These are phyloP conservation scores for Isichthys henryi DNA, from an alignment of 2,113 vertebrate genomes.

Conservation along the genomic window DNA sequence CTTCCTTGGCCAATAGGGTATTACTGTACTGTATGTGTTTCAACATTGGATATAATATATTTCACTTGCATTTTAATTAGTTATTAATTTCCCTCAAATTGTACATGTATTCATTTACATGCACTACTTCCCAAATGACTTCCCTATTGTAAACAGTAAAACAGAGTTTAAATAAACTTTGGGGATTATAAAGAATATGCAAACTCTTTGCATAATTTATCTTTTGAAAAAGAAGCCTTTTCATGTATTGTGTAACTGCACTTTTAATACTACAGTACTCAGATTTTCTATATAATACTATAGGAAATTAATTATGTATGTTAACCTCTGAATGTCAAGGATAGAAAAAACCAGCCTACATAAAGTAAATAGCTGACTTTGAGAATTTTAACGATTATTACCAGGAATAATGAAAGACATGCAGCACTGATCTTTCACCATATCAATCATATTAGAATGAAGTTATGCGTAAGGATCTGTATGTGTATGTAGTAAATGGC, in stretches of 20 bases:
- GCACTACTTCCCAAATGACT: neutral
- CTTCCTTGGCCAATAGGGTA: neutral
- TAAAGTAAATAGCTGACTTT: neutral
- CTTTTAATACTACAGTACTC: neutral
- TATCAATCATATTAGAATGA: neutral
- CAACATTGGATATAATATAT: neutral
- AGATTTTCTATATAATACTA: slow-evolving; percentile 3
- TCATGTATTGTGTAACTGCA: neutral
- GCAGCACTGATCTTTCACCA: neutral
- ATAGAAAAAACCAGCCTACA: neutral
- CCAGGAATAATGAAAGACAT: neutral
- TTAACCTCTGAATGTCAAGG: neutral
- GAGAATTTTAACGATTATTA: neutral
- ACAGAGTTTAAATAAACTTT: neutral
- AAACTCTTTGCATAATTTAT: neutral
- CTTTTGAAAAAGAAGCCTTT: neutral
- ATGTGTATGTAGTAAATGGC: too few relatives aligned
- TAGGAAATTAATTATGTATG: neutral
- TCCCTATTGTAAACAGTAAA: neutral
- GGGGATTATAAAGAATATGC: neutral
- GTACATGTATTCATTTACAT: neutral
- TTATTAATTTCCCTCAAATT: neutral
- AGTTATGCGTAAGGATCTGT: neutral
- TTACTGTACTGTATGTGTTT: too few relatives aligned
- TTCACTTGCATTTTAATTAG: neutral